Percentiles rank a stretch among this genome's conserved stretches.
Conservation (phyloP, 2,797 vertebrate species). For the Lepus oiostolus region DNA sequence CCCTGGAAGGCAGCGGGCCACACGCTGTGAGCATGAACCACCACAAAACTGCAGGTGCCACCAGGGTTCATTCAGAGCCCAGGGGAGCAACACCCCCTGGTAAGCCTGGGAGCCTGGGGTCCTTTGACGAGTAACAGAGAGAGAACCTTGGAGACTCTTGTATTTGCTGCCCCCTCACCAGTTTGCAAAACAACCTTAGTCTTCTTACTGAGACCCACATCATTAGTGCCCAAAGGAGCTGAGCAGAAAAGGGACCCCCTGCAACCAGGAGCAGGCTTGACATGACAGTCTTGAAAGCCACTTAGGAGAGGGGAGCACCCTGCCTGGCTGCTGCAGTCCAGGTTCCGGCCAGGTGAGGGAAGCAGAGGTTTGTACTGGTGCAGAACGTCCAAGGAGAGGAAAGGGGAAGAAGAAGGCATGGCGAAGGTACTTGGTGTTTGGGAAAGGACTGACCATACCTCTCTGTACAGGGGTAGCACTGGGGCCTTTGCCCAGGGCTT, state of each 20-base stretch:
- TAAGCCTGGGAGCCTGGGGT: not conserved
- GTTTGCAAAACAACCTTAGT: not conserved
- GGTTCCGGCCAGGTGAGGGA: slow-evolving; percentile 60
- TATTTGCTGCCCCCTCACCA: not conserved
- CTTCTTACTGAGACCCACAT: not conserved
- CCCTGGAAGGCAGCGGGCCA: not conserved
- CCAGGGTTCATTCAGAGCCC: not conserved
- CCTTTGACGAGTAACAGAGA: not conserved
- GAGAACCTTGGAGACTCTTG: not conserved
- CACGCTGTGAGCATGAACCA: not conserved
- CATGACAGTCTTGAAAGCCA: not conserved
- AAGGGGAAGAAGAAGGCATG: slow-evolving; percentile 39
- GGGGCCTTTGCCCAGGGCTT: not conserved
- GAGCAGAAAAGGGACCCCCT: not conserved
- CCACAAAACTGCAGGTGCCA: not conserved
- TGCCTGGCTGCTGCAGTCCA: not conserved
- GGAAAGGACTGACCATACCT: not conserved
- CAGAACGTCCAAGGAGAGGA: not conserved
- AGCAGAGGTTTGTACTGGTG: not conserved
- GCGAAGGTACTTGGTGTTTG: not conserved
- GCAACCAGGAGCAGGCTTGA: not conserved
- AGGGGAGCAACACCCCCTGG: rapidly evolving
- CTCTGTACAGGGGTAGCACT: not conserved
- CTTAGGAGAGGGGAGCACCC: not conserved
- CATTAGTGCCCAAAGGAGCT: not conserved